Base-by-base conservation (phyloP, 2,113 vertebrate genomes). In the Catagonus wagneri region DNA sequence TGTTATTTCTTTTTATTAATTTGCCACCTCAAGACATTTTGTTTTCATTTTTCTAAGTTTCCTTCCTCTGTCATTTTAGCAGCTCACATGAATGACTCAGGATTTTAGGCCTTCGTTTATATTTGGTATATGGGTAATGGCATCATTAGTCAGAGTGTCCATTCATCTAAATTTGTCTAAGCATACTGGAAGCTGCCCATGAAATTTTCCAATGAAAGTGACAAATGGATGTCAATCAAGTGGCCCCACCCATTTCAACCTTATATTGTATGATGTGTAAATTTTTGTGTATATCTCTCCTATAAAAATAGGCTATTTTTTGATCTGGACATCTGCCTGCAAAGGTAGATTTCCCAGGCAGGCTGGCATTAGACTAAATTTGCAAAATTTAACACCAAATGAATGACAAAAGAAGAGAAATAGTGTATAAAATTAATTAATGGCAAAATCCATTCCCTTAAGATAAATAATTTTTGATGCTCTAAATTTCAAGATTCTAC, bases 271-370 rank as follows among this genome's bases (percentile, higher is more conserved):
- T 74, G 27, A 81, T 91, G 71, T 93, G 68, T 78, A 86, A 83
- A 75, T 89, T 58, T 97, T 91, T 93, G 71, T 90, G 10, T 83
- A n/a, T 94, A 78, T 93, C 90, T 95, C 86, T 93, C 81, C 83
- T 50, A 29, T 76, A 58, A 95, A 78, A 92, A 93, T 84, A 86
- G 89, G 83, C 39, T 95, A 66, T 90, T 93, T 96, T 96, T 89
- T 96, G 5, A 93, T 91, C 83, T 94, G 91, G 90, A 95, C 52
- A 80, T 95, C 84, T 92, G 83, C 93, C 94, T 97, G 66, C n/a
- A 78, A 95, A 97, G 85, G 89, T 93, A 95, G 93, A 71, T 96
- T 98, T 96, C 92, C 91, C 79, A 97, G 89, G 89, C 92, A 97
- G 93, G 75, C 76, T 96, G 83, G 65, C 93, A 80, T 90, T 72